Base-by-base conservation (phyloP, 1,140 invertebrate genomes). In the Drosophila tani region DNA sequence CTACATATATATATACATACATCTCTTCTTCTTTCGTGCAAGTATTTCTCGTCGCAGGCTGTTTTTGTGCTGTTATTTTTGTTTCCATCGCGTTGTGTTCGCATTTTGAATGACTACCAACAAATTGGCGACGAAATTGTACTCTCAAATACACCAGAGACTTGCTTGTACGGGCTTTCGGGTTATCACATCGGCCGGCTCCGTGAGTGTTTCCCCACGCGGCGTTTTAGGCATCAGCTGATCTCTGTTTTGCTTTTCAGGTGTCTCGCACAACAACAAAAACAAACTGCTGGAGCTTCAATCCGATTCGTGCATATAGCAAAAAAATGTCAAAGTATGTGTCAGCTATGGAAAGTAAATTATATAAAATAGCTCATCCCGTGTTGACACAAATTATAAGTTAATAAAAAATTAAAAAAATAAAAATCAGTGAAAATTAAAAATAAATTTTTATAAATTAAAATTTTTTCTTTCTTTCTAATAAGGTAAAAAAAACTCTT, bases 201-300 rank as follows among this genome's bases (percentile, higher is more conserved):
- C 21, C 4, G 51, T 55, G 51, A 55, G 51, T 55, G 51, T 38
- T 35, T 2, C 19, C 24, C 32, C 51, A 55, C 51, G 51, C 51
- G 32, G 17, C 17, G 12, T 15, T 21, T 9, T 14, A 15, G 11
- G 17, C 32, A 55, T 15, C 51, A 55, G 51, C 51, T 55, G 51
- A 55, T 55, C 51, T 53, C 1, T 55, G 51, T 55, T 55, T 55
- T 55, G 51, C 7, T 38, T 55, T 55, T 55, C 51, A 55, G 51
- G 51, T 38, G 32, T 38, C 51, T 38, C 32, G 21, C 32, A 38
- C 21, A 38, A 14, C 29, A 53, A 46, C 49, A 51, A 51, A n/a
- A 51, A 55, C 51, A 55, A 55, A 38, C 15, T 15, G 14, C 19
- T 15, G 51, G 51, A 38, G 32, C 19, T 55, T 4, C 32, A 21